Evolutionary conservation across 2,797 vertebrate genomes (phyloP).

Genomic region (Anguilla obscura): DNA sequence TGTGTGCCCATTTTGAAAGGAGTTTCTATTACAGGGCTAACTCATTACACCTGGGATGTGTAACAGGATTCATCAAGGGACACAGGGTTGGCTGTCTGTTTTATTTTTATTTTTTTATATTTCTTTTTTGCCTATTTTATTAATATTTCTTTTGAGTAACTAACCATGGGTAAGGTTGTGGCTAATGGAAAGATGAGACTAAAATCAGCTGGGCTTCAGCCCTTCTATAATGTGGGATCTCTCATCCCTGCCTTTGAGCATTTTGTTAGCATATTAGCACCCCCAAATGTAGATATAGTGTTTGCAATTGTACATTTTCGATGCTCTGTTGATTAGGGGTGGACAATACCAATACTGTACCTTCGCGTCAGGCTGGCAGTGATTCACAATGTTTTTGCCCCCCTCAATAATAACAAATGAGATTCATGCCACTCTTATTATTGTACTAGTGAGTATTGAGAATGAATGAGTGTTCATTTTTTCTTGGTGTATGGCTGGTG

Average conservation of each 20-base stretch:
- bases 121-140: not conserved
- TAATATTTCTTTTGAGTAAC: not conserved
- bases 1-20: not conserved
- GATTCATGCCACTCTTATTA: not conserved
- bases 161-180: not conserved
- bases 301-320: not conserved
- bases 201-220: not conserved
- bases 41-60: not conserved
- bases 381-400: not conserved
- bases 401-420: not conserved
- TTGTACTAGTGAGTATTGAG: not conserved
- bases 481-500: not conserved
- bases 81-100: not conserved
- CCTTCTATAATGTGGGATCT: not conserved
- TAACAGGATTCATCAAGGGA: not conserved
- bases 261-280: not conserved
- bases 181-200: not conserved
- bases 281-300: not conserved
- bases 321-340: not conserved
- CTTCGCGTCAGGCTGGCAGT: not conserved
- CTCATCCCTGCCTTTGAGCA: not conserved
- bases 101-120: too few species aligned
- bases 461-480: not conserved
- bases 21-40: not conserved
- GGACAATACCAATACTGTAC: not conserved